phyloP scores from a whole-genome alignment of 2,113 vertebrate species.

The Fukomys damarensis region DNA sequence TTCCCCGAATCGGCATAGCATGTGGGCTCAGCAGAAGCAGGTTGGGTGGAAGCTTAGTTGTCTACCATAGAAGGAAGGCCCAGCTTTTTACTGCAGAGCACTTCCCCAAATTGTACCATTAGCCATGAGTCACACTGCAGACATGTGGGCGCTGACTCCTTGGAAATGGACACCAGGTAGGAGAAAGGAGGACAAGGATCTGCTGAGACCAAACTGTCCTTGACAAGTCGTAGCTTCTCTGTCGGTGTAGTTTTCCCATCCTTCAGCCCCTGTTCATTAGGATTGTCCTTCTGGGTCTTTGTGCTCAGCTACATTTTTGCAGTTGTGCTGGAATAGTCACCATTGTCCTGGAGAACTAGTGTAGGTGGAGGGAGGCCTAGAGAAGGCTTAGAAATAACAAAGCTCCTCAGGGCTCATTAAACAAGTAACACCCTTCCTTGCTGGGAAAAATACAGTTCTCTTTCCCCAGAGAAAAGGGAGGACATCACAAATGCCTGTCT shows the following conservation, averaged over 20 bases:
- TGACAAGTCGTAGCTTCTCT: conserved; percentile 60
- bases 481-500: neutral
- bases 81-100: conserved; percentile 56
- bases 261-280: neutral
- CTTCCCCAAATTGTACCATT: conserved; percentile 21
- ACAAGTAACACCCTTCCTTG: neutral
- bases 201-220: conserved; percentile 76
- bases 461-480: conserved; percentile 9
- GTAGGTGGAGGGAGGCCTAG: neutral
- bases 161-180: conserved; percentile 84
- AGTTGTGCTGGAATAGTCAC: neutral
- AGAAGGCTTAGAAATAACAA: conserved; percentile 35
- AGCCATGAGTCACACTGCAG: conserved; percentile 76
- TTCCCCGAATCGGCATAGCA: conserved; percentile 53
- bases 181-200: conserved; percentile 55
- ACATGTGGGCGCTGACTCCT: conserved; percentile 82
- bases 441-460: neutral
- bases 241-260: neutral
- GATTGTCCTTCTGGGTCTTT: neutral
- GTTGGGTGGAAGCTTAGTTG: conserved; percentile 79
- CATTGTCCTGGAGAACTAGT: neutral
- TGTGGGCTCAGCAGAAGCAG: conserved; percentile 83
- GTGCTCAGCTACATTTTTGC: neutral
- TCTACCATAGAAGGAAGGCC: conserved; percentile 69
- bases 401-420: conserved; percentile 28